Evolutionary conservation across 2,888 invertebrate species (phyloP), one percentile per base, ranked within the genome.

Genomic region (Linnaemya vulpina): DNA sequence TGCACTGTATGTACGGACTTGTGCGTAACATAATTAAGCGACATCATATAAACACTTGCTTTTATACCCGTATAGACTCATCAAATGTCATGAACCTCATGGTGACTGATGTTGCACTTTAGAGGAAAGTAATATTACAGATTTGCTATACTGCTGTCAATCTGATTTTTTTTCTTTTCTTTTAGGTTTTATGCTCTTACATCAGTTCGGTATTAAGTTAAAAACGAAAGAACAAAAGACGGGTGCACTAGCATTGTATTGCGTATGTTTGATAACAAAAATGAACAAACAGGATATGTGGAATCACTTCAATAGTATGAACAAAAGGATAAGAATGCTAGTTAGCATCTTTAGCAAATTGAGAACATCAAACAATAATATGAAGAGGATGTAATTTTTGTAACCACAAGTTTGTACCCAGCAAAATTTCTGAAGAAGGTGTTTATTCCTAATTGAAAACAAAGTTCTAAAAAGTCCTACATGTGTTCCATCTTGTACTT

Each of bases 41-140:
- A 49, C 3, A 17, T 13, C 51, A 30, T 46, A 20, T 17, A 58
- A 46, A 51, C 62, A 73, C 58, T 65, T 71, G 53, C 55, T 51
- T 78, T 62, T 51, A 70, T 70, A 70, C 40, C 15, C 49, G 40
- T 20, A 25, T 20, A 67, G 30, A 71, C 71, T 67, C 53, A 68
- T 68, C 51, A 76, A 73, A 81, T 77, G 81, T 81, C 81, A 84
- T 77, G 81, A 73, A 81, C 84, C 81, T 68, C 74, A 53, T 77
- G 60, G 73, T 77, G 60, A 49, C 67, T 77, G 81, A 62, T 73
- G 77, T 70, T 77, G 55, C 67, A 81, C 77, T 84, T 74, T 84
- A 73, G 55, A 68, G 73, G 53, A 75, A 80, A 81, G 53, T 22
- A 84, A 55, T 40, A 76, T 53, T 46, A 76, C 81, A 81, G 68